Evolutionary conservation across 2,113 vertebrate genomes (phyloP).

Genomic region (Deroptyus accipitrinus): DNA sequence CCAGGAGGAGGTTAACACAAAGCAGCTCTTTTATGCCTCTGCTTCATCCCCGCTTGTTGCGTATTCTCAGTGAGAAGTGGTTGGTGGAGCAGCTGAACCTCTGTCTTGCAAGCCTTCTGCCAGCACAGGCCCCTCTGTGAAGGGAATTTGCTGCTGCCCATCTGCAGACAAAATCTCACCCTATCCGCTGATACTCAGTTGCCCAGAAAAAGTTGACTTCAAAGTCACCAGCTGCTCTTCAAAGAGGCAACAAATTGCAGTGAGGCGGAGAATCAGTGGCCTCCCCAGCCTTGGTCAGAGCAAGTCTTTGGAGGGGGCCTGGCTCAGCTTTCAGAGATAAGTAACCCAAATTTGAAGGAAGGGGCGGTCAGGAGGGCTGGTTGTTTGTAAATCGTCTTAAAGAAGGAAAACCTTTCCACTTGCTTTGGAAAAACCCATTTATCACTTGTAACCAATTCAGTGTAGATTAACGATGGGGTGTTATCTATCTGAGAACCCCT

Average conservation of each 20-base stretch:
- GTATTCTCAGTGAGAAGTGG: not conserved
- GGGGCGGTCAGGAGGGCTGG: rapidly evolving
- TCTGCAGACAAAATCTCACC: conserved; percentile 22
- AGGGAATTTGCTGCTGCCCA: not conserved
- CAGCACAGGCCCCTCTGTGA: not conserved
- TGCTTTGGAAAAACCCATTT: not conserved
- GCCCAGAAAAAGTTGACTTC: conserved; percentile 36
- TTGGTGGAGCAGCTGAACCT: conserved; percentile 19
- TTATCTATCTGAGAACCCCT: not conserved
- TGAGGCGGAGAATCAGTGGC: not conserved
- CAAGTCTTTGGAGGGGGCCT: not conserved
- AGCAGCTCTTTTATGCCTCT: not conserved
- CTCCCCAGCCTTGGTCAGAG: not conserved
- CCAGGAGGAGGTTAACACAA: not conserved
- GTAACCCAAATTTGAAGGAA: not conserved
- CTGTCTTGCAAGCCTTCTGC: not conserved
- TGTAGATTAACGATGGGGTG: not conserved
- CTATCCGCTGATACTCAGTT: not conserved
- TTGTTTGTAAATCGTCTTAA: not conserved
- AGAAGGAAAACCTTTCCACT: not conserved
- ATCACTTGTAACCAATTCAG: not conserved
- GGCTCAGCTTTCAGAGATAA: not conserved
- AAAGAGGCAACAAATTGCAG: conserved; percentile 30
- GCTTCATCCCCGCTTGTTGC: not conserved
- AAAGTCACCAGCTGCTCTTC: conserved; percentile 50